Percentiles rank a stretch among this genome's conserved stretches.
Evolutionary conservation across 2,113 vertebrate species (phyloP).

Genomic region (Hydropotes inermis): DNA sequence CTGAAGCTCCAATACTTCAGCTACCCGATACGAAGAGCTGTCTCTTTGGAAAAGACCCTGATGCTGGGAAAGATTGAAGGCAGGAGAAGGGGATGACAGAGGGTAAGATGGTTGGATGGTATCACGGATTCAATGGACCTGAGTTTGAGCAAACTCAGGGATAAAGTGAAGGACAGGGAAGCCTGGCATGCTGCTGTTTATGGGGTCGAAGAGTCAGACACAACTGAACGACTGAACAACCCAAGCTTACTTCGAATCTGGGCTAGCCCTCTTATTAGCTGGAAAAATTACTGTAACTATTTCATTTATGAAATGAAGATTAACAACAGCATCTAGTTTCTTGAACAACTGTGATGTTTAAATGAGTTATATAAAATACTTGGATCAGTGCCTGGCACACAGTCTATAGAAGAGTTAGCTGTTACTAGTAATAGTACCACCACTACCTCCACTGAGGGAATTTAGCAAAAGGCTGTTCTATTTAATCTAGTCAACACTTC

Average conservation of each 20-base stretch:
- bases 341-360: background rate
- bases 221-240: background rate
- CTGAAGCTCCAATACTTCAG: background rate
- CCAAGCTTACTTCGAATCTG: background rate
- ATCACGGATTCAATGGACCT: background rate
- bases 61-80: background rate
- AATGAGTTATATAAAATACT: background rate
- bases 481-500: background rate
- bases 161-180: background rate
- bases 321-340: background rate
- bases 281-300: conserved; percentile 3
- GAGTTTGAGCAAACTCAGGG: background rate
- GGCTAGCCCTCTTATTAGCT: background rate
- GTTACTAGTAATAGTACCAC: background rate
- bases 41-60: background rate
- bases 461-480: background rate
- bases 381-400: background rate
- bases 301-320: conserved; percentile 8
- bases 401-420: background rate
- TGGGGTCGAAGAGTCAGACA: background rate
- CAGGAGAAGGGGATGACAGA: background rate
- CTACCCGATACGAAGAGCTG: background rate
- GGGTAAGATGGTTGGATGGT: background rate
- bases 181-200: background rate
- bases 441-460: background rate